These are phyloP conservation scores for Pocillopora meandrina DNA, from an alignment of 92 coral and sea anemone genomes.

Conservation along the genomic window DNA sequence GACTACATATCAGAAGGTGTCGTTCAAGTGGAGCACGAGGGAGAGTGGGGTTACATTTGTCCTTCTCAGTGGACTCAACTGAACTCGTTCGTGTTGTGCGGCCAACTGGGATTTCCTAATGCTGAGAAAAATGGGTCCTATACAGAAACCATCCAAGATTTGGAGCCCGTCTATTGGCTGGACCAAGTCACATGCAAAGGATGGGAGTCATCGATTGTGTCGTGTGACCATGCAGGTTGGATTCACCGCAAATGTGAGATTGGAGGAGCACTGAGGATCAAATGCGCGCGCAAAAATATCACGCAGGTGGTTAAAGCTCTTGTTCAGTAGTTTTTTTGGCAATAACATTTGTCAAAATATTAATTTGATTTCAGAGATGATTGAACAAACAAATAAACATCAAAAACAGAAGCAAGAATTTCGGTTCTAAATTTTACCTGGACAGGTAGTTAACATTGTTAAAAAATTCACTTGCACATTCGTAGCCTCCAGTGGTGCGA, in stretches of 20 bases:
- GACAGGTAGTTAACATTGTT: neutral
- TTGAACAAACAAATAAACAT: neutral
- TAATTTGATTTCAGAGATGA: too few species aligned
- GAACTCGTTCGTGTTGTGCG: constrained; percentile 84
- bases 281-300: constrained; percentile 46
- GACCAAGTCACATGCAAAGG: constrained; percentile 70
- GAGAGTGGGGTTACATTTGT: constrained; percentile 88
- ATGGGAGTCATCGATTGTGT: constrained; percentile 87
- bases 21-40: constrained; percentile 72
- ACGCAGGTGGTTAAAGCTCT: constrained; percentile 1
- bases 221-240: constrained; percentile 83
- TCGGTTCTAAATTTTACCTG: too few species aligned
- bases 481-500: constrained; percentile 59
- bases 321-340: neutral
- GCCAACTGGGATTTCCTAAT: constrained; percentile 81
- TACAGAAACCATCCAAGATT: constrained; percentile 3
- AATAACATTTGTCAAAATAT: neutral
- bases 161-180: constrained; percentile 56
- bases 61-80: constrained; percentile 68
- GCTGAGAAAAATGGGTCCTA: constrained; percentile 32
- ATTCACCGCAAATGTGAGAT: constrained; percentile 64
- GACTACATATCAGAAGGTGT: constrained; percentile 79
- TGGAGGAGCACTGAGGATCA: constrained; percentile 62
- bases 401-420: neutral
- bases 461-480: neutral